Evolutionary conservation across 1,140 invertebrate species (phyloP).

Genomic region (Orius insidiosus): DNA sequence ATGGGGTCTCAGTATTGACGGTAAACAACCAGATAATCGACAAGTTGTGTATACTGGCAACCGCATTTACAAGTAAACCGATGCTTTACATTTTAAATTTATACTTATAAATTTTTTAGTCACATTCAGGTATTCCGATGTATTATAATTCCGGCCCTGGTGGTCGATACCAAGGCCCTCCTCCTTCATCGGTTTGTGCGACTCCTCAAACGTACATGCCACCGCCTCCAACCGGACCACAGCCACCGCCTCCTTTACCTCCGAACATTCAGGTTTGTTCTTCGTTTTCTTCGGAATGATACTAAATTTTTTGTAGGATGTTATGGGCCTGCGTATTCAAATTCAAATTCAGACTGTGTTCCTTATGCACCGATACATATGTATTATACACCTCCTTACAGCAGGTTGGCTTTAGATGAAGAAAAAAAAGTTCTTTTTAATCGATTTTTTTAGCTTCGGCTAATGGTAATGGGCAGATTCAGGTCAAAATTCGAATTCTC

Average conservation of each 20-base stretch:
- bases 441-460: not conserved
- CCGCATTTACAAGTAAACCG: slow-evolving; percentile 5
- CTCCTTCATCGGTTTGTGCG: not conserved
- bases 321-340: slow-evolving; percentile 6
- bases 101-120: not conserved
- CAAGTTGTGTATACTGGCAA: slow-evolving; percentile 15
- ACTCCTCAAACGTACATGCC: slow-evolving; percentile 5
- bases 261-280: slow-evolving; percentile 4
- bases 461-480: slow-evolving; percentile 22
- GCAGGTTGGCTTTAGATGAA: slow-evolving; percentile 3
- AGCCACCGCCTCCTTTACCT: not conserved
- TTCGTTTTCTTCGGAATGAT: not conserved
- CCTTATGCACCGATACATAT: slow-evolving; percentile 14
- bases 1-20: slow-evolving; percentile 14
- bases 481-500: slow-evolving; percentile 23
- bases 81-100: not conserved
- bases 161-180: not conserved
- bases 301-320: slow-evolving; percentile 2
- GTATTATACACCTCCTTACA: slow-evolving; percentile 14
- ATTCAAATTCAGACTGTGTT: slow-evolving; percentile 4
- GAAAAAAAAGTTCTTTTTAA: not conserved
- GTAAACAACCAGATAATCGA: slow-evolving; percentile 2
- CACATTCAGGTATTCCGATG: slow-evolving; percentile 5
- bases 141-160: slow-evolving; percentile 1
- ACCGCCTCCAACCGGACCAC: slow-evolving; percentile 7